Evolutionary conservation across 2,113 vertebrate species (phyloP).

Genomic region (Rhagologus leucostigma): DNA sequence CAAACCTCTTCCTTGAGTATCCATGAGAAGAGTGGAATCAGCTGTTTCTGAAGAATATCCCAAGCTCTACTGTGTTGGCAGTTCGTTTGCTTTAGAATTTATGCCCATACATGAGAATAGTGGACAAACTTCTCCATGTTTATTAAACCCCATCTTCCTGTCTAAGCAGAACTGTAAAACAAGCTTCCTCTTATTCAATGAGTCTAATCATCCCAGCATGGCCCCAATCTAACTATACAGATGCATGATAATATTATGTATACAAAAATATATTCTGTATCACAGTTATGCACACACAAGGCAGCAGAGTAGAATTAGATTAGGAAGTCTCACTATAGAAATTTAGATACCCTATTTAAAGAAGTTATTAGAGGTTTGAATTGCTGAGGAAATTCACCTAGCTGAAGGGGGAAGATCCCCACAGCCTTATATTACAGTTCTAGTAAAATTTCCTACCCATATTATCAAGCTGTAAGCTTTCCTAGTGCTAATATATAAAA

Average conservation of each 20-base stretch:
- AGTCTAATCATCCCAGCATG: background rate
- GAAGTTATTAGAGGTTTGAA: slow-evolving; percentile 37
- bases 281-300: background rate
- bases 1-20: background rate
- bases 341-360: slow-evolving; percentile 10
- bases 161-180: background rate
- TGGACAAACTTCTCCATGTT: background rate
- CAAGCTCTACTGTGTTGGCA: background rate
- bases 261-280: background rate
- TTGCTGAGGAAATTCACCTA: slow-evolving; percentile 29
- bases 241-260: background rate
- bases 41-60: background rate
- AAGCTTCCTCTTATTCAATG: background rate
- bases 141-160: background rate
- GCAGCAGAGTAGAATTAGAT: background rate
- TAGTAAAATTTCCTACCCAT: slow-evolving; percentile 22
- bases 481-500: slow-evolving; percentile 45
- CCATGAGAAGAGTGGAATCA: background rate
- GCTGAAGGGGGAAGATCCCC: background rate
- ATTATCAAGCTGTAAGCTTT: slow-evolving; percentile 44
- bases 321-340: slow-evolving; percentile 22
- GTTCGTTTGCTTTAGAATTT: background rate
- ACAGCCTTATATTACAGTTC: slow-evolving; percentile 21
- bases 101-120: background rate
- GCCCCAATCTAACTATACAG: background rate